Conservation (phyloP, 2,888 invertebrate species). For the Drosophila falleni region DNA sequence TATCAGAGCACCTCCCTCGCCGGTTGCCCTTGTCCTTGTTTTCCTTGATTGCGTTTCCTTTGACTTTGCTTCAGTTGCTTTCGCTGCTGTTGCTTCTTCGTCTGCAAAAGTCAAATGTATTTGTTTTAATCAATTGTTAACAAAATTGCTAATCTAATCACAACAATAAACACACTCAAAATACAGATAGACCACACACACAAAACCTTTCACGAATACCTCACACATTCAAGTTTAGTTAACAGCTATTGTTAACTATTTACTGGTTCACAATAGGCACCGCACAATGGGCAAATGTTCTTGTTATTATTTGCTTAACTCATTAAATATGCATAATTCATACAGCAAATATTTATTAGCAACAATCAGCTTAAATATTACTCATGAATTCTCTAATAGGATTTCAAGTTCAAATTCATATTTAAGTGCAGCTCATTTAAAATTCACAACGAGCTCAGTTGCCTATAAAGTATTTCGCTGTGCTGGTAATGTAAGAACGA, state of each 20-base stretch:
- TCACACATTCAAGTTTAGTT: conserved; percentile 8
- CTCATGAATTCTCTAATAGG: conserved; percentile 51
- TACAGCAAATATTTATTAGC: conserved; percentile 10
- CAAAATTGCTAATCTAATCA: conserved; percentile 56
- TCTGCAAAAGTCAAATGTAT: conserved; percentile 63
- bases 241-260: conserved; percentile 30
- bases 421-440: conserved; percentile 26
- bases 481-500: background rate
- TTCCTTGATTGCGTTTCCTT: conserved; percentile 30
- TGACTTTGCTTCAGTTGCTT: conserved; percentile 40
- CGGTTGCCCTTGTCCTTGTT: conserved; percentile 36
- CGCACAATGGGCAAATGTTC: conserved; percentile 21
- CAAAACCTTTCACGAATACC: conserved; percentile 1
- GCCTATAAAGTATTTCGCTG: background rate
- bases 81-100: conserved; percentile 61
- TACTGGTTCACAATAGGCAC: conserved; percentile 5
- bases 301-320: conserved; percentile 30
- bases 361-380: conserved; percentile 24
- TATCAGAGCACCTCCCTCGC: conserved; percentile 51
- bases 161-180: conserved; percentile 13
- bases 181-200: conserved; percentile 12
- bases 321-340: conserved; percentile 43
- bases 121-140: conserved; percentile 31
- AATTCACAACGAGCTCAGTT: conserved; percentile 9
- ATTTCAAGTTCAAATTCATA: conserved; percentile 67